A percentile compares a stretch with the other conserved stretches of the same genome.
Conservation (phyloP, 2,113 vertebrate genomes). For the Australoheros scitulus region DNA sequence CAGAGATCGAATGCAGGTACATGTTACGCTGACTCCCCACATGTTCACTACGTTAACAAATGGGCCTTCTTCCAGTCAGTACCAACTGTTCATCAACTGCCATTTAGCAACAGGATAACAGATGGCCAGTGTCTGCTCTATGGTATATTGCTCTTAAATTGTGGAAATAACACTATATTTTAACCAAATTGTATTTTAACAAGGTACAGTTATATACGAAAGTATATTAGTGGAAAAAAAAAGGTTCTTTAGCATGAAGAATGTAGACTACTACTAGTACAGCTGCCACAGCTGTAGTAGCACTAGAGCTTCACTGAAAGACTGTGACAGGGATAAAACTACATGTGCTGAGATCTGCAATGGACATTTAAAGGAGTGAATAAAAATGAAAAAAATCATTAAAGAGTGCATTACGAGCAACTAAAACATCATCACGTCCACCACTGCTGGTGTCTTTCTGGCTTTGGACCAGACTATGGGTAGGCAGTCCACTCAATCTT, state of each 20-base stretch:
- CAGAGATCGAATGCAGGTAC: constrained; percentile 39
- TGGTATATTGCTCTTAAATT: not conserved
- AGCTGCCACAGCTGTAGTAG: not conserved
- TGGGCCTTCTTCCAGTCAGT: constrained; percentile 26
- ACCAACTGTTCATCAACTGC: constrained; percentile 32
- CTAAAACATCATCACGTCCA: not conserved
- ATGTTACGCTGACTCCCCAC: constrained; percentile 35
- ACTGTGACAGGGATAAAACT: not conserved
- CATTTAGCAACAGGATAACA: constrained; percentile 41
- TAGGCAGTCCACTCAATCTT: not conserved
- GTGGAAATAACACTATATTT: not conserved
- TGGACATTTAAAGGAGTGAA: not conserved
- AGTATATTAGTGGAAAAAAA: not conserved
- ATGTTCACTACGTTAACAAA: constrained; percentile 47
- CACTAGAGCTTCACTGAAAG: not conserved
- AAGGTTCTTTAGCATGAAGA: not conserved
- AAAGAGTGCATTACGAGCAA: not conserved
- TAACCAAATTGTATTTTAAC: not conserved
- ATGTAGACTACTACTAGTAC: not conserved
- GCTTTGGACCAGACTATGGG: not conserved
- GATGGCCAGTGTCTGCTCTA: constrained; percentile 33
- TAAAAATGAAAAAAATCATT: not conserved
- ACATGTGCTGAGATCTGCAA: not conserved
- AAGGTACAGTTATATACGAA: not conserved
- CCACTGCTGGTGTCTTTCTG: not conserved